Evolutionary conservation across 1,140 invertebrate genomes (phyloP), one percentile per base, ranked within the genome.

Genomic region (Orchesella cincta): DNA sequence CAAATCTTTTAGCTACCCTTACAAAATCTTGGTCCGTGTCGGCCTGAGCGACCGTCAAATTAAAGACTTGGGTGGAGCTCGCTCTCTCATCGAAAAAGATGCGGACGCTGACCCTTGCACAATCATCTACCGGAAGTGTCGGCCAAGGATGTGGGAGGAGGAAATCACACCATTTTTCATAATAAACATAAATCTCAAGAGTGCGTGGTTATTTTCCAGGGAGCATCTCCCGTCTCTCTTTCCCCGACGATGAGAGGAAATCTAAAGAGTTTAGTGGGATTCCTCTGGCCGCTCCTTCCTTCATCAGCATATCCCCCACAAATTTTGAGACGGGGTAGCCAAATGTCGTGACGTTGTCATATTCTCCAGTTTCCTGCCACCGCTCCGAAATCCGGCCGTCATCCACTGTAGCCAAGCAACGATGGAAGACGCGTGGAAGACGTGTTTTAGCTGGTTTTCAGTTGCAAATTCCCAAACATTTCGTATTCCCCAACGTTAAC

Each of bases 391-490:
- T n/a, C 12, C 5, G 2, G 1, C 71, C 71, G 46, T 36, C 39
- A 14, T 73, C 35, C 2, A 39, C 71, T 16, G 39, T 51, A 14
- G 34, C 46, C n/a, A n/a, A 8, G 71, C 39, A 16, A 46, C 71
- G 16, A 73, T 14, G 3, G 71, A 46, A 3, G 71, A 73, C 2
- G 71, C 71, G 26, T 23, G 26, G 36, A 23, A 73, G 2, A 73
- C 23, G 23, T 73, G 39, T 23, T 73, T 73, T 46, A 46, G 3
- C 1, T 51, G 71, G 23, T 20, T 18, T 39, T 73, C 34, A n/a
- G n/a, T n/a, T n/a, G 76, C 67, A 39, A 78, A 78, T 46, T 39
- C 29, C 18, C 74, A 20, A 51, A 78, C 29, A 20, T 78, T 78
- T n/a, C 36, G 64, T 18, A 46, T 74, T 14, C 76, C 76, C 31